Evolutionary conservation across 2,113 vertebrate species (phyloP).

Genomic region (Crotalus tigris): DNA sequence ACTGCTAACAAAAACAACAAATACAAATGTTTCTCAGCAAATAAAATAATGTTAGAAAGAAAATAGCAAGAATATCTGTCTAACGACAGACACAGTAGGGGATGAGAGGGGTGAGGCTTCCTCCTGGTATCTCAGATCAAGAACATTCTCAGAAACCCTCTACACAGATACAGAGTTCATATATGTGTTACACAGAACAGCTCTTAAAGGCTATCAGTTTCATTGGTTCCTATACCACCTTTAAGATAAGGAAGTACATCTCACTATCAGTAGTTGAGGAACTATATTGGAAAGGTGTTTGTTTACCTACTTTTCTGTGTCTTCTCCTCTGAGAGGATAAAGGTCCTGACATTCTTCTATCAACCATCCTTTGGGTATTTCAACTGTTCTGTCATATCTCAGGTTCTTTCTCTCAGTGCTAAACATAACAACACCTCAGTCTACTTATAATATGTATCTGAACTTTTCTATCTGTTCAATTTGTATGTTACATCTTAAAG

Average conservation of each 20-base stretch:
- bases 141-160: background rate
- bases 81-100: background rate
- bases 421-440: background rate
- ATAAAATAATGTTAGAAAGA: background rate
- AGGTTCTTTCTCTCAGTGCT: background rate
- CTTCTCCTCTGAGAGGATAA: background rate
- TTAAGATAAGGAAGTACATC: background rate
- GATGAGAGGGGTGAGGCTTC: background rate
- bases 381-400: background rate
- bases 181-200: background rate
- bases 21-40: background rate
- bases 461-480: background rate
- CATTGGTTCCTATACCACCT: background rate
- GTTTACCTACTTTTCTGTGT: background rate
- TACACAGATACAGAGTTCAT: background rate
- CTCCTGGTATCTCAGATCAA: background rate
- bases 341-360: background rate
- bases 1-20: background rate
- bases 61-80: background rate
- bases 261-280: background rate
- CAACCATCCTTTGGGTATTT: background rate
- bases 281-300: background rate
- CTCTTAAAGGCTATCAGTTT: background rate
- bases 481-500: background rate
- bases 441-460: background rate